Base-by-base conservation (phyloP, 2,888 invertebrate genomes). In the Pinctada fucata region DNA sequence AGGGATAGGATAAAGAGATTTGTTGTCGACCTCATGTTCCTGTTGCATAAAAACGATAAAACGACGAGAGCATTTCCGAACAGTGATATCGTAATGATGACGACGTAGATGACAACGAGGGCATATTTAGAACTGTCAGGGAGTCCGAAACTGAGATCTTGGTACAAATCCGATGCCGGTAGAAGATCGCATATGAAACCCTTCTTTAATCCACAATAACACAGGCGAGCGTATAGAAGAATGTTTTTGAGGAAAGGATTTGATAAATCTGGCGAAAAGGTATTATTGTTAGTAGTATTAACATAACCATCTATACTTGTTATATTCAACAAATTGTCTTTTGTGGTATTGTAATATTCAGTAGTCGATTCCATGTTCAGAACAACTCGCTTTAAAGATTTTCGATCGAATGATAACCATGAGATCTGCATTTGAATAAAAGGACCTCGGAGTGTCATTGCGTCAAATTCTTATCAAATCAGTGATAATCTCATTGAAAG, bases 1-100 rank as follows among this genome's bases (percentile, higher is more conserved):
- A 89, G 82, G 6, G 88, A 88, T 8, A 87, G 79, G 10, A 88
- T 87, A 78, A 87, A 88, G 4, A 87, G 84, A 72, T 88, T 89
- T 3, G 87, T 87, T 3, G 83, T 84, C 3, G 86, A 86, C 4
- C 88, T 83, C 86, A 89, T 87, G 73, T 84, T 75, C 31, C 80
- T 83, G 79, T 88, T 87, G 16, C 80, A 78, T 8, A 84, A 67
- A 68, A 87, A 87, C 5, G 88, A 86, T 16, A 85, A 16, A 5
- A 89, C 76, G 3, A 89, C 89, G 10, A 86, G 72, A 13, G 82
- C 67, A 68, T 89, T 89, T 6, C 88, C 88, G 8, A 83, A 45
- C 4, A 87, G 47, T 0, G 88, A 86, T 45, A 85, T 52, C 1
- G 82, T 47, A 16, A 88, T 76, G 16, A 86, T 83, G 2, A 85